A percentile compares a stretch with the other conserved stretches of the same genome.
phyloP scores from a whole-genome alignment of 2,113 vertebrate species.

The Microcebus tavaratra region DNA sequence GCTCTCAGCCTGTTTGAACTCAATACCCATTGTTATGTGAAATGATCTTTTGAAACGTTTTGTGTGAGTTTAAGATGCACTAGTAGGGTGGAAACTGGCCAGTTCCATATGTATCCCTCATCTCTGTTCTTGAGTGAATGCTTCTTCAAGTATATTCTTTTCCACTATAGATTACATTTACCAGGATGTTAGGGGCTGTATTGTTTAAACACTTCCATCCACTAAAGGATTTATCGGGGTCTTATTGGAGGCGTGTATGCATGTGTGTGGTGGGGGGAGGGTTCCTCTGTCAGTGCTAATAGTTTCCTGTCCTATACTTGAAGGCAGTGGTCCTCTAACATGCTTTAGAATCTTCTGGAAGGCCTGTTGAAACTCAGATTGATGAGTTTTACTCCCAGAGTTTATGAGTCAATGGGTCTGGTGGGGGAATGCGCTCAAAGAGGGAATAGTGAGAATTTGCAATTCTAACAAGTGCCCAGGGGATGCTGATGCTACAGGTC shows the following conservation, averaged over 20 bases:
- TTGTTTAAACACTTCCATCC: background rate
- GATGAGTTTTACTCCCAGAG: background rate
- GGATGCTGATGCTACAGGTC: background rate
- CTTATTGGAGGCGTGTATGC: background rate
- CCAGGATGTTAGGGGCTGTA: background rate
- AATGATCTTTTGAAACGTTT: constrained; percentile 29
- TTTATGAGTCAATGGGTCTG: background rate
- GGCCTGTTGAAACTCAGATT: background rate
- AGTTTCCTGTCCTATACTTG: background rate
- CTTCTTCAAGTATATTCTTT: background rate
- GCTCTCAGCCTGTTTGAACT: background rate
- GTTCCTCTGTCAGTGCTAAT: background rate
- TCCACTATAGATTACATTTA: background rate
- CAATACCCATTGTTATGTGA: background rate
- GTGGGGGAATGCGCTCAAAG: background rate
- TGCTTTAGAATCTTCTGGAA: background rate
- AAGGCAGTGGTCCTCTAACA: background rate
- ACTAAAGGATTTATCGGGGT: background rate
- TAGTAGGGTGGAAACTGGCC: background rate
- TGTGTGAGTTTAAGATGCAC: background rate
- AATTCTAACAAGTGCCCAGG: background rate
- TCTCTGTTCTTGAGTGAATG: background rate
- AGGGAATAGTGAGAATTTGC: background rate
- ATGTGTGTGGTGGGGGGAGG: fast-evolving
- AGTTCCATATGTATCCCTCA: background rate